A percentile compares a stretch with the other conserved stretches of the same genome.
Evolutionary conservation across 2,113 vertebrate species (phyloP).

Genomic region (Lucifuga dentata): DNA sequence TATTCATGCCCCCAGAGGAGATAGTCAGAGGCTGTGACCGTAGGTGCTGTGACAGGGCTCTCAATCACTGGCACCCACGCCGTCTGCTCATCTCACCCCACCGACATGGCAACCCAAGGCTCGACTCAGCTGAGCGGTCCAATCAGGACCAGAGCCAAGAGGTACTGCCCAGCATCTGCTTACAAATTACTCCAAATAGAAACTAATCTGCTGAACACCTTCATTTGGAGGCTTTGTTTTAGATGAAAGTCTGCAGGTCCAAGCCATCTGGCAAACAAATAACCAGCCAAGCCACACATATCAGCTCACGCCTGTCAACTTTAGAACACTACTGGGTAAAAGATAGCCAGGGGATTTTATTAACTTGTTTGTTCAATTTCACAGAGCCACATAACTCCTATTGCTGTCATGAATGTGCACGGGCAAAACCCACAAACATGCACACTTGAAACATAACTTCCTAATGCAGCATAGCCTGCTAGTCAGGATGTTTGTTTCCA

Average conservation of each 20-base stretch:
- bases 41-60: slow-evolving; percentile 74
- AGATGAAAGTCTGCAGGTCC: slow-evolving; percentile 48
- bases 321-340: slow-evolving; percentile 56
- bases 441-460: slow-evolving; percentile 22
- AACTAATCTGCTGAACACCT: slow-evolving; percentile 21
- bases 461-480: slow-evolving; percentile 28
- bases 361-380: slow-evolving; percentile 80
- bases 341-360: slow-evolving; percentile 66
- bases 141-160: slow-evolving; percentile 13
- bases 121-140: slow-evolving; percentile 30
- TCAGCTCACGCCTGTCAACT: slow-evolving; percentile 65
- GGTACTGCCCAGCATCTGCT: slow-evolving; percentile 18
- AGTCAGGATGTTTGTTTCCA: slow-evolving; percentile 53
- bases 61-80: slow-evolving; percentile 65
- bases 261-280: slow-evolving; percentile 52
- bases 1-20: slow-evolving; percentile 74
- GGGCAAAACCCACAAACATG: too few relatives aligned
- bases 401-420: slow-evolving; percentile 31
- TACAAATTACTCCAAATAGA: slow-evolving; percentile 27
- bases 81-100: slow-evolving; percentile 54
- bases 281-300: slow-evolving; percentile 57
- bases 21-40: slow-evolving; percentile 65
- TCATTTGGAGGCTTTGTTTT: slow-evolving; percentile 28
- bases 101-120: slow-evolving; percentile 19
- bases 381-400: slow-evolving; percentile 72